phyloP scores from a whole-genome alignment of 2,113 vertebrate genomes.

The Scartelaos histophorus region DNA sequence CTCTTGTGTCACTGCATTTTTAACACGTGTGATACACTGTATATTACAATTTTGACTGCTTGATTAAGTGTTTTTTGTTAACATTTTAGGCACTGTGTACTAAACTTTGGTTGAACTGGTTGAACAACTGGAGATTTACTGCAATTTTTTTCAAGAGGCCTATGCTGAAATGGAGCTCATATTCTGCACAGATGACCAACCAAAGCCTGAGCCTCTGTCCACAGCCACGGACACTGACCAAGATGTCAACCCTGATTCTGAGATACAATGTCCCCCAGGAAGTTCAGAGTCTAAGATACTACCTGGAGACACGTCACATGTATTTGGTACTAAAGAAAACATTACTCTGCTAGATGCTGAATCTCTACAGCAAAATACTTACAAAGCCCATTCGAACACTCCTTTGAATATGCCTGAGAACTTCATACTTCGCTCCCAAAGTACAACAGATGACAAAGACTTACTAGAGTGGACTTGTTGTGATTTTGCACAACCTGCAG shows the following conservation, averaged over 20 bases:
- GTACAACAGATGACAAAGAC: constrained; percentile 1
- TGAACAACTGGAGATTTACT: constrained; percentile 9
- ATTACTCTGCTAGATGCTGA: constrained; percentile 1
- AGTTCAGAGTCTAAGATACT: constrained; percentile 6
- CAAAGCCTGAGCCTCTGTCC: not conserved
- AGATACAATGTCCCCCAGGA: constrained; percentile 10
- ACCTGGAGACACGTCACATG: not conserved
- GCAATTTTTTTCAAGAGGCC: not conserved
- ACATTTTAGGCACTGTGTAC: constrained; percentile 34
- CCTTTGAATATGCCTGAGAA: constrained; percentile 12
- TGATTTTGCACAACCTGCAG: constrained; percentile 16
- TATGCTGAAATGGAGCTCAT: constrained; percentile 38
- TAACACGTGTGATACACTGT: not conserved
- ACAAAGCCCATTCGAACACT: not conserved
- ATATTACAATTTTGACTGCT: not conserved
- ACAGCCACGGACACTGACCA: constrained; percentile 9
- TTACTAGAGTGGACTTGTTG: constrained; percentile 20
- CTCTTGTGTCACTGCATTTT: not conserved
- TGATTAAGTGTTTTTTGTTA: constrained; percentile 10
- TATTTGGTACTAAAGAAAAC: constrained; percentile 14
- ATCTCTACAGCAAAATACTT: constrained; percentile 4
- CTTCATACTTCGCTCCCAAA: constrained; percentile 15
- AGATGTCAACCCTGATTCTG: constrained; percentile 14
- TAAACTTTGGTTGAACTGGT: constrained; percentile 3
- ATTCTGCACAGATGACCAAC: constrained; percentile 20